Evolutionary conservation across 2,888 invertebrate species (phyloP), one percentile per base, ranked within the genome.

Genomic region (Cataglyphis cursor): DNA sequence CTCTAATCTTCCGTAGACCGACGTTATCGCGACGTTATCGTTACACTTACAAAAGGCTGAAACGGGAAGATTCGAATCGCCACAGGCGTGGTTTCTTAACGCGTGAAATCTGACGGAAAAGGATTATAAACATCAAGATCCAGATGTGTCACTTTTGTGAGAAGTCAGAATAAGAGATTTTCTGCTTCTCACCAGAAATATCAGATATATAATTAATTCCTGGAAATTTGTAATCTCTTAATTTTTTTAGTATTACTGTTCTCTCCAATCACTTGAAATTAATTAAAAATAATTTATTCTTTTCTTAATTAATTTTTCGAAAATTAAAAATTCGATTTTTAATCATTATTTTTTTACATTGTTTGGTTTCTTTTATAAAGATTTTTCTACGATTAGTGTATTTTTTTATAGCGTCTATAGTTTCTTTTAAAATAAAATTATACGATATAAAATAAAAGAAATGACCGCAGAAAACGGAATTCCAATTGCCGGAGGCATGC

Each of bases 21-120:
- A 48, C 81, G 64, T 64, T 80, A 51, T 15, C 61, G 65, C 81
- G 72, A 74, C 54, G 82, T 12, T 80, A 59, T 68, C 64, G n/a
- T 75, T 74, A 44, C 21, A 48, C 21, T 78, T 68, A 59, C 59
- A 59, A 70, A 70, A 35, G 12, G 31, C 59, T 41, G 65, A 54
- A 15, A 51, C 31, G 44, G 21, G 15, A 15, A 61, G n/a, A 66
- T 54, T 76, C 15, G 41, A 28, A 54, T 75, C 31, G 31, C 21
- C 64, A 24, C 62, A 4, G 2, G 24, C 35, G 15, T 28, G 24
- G 24, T 24, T 51, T 38, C n/a, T 51, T 75, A 61, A 65, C 9
- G 12, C 51, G 24, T 24, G 51, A 65, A 64, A 75, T 75, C 65
- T 24, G 35, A 24, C 38, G 24, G 51, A 66, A 54, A 64, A 4